These are phyloP conservation scores for Clinocottus analis DNA, from an alignment of 2,113 vertebrate species.

Conservation along the genomic window DNA sequence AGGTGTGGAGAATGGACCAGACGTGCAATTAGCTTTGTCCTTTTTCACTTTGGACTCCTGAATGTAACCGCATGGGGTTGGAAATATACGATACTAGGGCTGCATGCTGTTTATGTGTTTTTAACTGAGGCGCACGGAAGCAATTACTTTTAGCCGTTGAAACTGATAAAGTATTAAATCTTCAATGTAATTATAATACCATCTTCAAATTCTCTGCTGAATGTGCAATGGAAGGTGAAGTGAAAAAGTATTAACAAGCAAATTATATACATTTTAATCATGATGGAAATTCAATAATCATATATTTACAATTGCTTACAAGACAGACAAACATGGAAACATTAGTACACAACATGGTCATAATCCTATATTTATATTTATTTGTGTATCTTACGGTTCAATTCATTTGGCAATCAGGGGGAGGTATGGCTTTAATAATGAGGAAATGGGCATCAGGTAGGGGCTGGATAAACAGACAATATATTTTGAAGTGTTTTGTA, in stretches of 20 bases:
- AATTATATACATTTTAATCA: conserved; percentile 41
- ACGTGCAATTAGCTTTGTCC: conserved; percentile 50
- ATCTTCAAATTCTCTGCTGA: conserved; percentile 28
- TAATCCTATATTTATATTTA: no score
- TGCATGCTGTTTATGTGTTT: conserved; percentile 56
- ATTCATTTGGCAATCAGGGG: neutral
- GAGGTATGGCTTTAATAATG: neutral
- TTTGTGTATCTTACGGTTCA: neutral
- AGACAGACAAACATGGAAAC: neutral
- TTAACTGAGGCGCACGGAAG: conserved; percentile 41
- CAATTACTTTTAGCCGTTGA: conserved; percentile 28
- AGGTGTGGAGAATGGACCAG: conserved; percentile 26
- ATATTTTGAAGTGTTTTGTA: neutral
- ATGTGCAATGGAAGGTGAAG: neutral
- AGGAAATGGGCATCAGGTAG: neutral
- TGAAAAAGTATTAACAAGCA: neutral
- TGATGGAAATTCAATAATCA: conserved; percentile 19
- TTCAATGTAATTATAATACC: conserved; percentile 43
- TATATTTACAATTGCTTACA: conserved; percentile 13
- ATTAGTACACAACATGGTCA: neutral
- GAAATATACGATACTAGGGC: conserved; percentile 24
- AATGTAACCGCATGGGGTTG: conserved; percentile 24
- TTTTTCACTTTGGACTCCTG: conserved; percentile 36
- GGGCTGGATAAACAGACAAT: neutral
- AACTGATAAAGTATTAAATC: conserved; percentile 44